Base-by-base conservation (phyloP, 2,888 invertebrate species). In the Drosophila lacicola region DNA sequence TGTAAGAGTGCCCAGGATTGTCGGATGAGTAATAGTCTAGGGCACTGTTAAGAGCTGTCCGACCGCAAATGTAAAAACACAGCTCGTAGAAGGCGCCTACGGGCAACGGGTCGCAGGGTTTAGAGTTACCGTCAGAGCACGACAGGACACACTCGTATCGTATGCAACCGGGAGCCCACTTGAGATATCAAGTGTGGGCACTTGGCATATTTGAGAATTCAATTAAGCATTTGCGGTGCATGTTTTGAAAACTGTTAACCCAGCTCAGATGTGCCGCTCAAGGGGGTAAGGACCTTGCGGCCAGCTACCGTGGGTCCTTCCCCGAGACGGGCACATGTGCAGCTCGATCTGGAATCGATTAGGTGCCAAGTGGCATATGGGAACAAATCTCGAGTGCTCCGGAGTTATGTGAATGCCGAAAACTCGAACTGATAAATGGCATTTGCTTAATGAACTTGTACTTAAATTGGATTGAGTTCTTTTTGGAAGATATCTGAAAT, bases 11-110 rank as follows among this genome's bases (percentile, higher is more conserved):
- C 2, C 29, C 29, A 29, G 29, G 29, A 29, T 29, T 29, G 29
- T 29, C 29, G 29, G 29, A 29, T 29, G 29, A 29, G 29, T 29
- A 29, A 29, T 29, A 8, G 2, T 8, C 29, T 29, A 8, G 29
- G 25, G 17, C 2, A 10, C 21, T 25, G 19, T 53, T 14, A 19
- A 44, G 42, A 60, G 45, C 51, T 56, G 50, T 33, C 49, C 45
- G 41, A 68, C 68, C 75, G 54, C 68, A 78, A 69, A 69, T 78
- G 75, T 74, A 17, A 61, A 57, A 78, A 75, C 79, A 75, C 33
- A 45, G 19, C 14, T 9, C 39, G 14, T 5, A 36, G 19, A 33
- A 42, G 74, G 78, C 68, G 74, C 57, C 78, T 36, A 21, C 44
- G 33, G 36, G 9, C 21, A 47, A 11, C 36, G 13, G 42, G 29